Evolutionary conservation across 2,113 vertebrate genomes (phyloP).

Genomic region (Phyllopteryx taeniolatus): DNA sequence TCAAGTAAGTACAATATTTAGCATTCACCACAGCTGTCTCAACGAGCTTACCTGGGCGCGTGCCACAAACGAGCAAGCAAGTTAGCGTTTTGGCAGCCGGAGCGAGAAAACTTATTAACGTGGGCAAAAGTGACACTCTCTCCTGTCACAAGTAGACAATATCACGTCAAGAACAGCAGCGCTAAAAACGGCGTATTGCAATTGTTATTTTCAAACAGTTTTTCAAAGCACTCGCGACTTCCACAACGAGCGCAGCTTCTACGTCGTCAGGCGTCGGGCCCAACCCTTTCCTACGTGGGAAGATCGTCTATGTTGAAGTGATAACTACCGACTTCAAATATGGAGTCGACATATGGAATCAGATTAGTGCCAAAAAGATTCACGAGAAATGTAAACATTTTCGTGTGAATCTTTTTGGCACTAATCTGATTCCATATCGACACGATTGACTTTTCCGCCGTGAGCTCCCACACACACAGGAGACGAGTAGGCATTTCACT

Average conservation of each 20-base stretch:
- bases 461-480: too few species aligned
- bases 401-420: too few species aligned
- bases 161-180: slow-evolving; percentile 6
- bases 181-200: background rate
- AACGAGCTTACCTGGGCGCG: slow-evolving; percentile 34
- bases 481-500: too few species aligned
- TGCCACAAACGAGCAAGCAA: background rate
- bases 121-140: background rate
- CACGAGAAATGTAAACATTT: too few species aligned
- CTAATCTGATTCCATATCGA: too few species aligned
- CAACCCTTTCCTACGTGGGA: background rate
- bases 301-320: background rate
- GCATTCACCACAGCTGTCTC: slow-evolving; percentile 14
- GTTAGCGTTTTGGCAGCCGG: rapidly evolving
- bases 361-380: too few species aligned
- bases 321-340: background rate
- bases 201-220: background rate
- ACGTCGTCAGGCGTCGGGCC: background rate
- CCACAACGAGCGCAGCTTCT: background rate
- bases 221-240: slow-evolving; percentile 3
- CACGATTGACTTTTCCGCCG: too few species aligned
- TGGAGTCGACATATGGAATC: background rate
- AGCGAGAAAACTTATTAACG: background rate
- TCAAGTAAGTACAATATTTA: background rate
- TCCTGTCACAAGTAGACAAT: background rate